Evolutionary conservation across 2,888 invertebrate genomes (phyloP).

Genomic region (Halictus quadricinctus): DNA sequence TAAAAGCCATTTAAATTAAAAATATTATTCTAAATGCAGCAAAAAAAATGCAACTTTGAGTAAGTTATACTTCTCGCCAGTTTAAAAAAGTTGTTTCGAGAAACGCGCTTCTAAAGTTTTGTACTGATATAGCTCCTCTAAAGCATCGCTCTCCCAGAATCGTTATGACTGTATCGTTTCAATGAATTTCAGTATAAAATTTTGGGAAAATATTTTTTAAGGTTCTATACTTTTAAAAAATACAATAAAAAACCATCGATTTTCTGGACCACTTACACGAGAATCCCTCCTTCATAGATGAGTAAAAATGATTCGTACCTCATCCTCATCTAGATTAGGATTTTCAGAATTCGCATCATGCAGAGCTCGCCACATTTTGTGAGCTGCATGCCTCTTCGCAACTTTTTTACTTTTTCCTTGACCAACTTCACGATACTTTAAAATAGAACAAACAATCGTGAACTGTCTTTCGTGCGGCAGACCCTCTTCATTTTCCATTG

Average conservation of each 20-base stretch:
- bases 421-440: slow-evolving; percentile 92
- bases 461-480: slow-evolving; percentile 97
- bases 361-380: slow-evolving; percentile 95
- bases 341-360: slow-evolving; percentile 88
- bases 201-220: background rate
- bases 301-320: slow-evolving; percentile 83
- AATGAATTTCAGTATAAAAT: too few species aligned
- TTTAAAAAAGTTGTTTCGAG: too few species aligned
- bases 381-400: slow-evolving; percentile 97
- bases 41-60: too few species aligned
- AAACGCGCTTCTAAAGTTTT: too few species aligned
- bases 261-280: background rate
- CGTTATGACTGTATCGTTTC: too few species aligned
- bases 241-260: background rate
- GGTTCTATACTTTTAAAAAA: background rate
- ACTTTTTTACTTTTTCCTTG: slow-evolving; percentile 97
- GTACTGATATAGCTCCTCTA: too few species aligned
- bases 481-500: slow-evolving; percentile 93
- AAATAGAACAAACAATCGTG: slow-evolving; percentile 94
- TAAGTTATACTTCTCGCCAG: too few species aligned
- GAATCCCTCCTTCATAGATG: slow-evolving; percentile 1
- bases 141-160: too few species aligned
- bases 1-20: too few species aligned
- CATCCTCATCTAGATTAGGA: slow-evolving; percentile 89
- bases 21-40: too few species aligned